Conservation (phyloP, 2,113 vertebrate genomes). For the Cavia porcellus region DNA sequence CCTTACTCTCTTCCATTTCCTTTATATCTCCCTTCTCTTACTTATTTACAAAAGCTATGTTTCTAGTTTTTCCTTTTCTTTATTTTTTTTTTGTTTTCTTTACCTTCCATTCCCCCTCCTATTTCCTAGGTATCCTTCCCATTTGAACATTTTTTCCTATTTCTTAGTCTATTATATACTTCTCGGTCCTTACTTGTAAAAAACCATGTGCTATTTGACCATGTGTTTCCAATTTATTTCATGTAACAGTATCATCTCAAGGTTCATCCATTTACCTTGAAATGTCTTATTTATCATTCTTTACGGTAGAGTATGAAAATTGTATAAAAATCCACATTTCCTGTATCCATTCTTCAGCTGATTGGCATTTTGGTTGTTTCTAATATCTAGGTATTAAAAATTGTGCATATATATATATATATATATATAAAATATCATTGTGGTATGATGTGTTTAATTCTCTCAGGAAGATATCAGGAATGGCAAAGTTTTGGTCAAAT, state of each 20-base stretch:
- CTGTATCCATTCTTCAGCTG: background rate
- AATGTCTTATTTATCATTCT: background rate
- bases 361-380: background rate
- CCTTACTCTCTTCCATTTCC: too few relatives aligned
- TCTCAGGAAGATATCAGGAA: background rate
- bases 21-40: background rate
- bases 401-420: background rate
- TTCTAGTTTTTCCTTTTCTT: background rate
- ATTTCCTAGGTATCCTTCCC: background rate
- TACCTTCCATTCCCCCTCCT: background rate
- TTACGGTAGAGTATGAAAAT: background rate
- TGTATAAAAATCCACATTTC: background rate
- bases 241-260: background rate
- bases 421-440: background rate
- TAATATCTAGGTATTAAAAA: background rate
- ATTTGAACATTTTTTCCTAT: background rate
- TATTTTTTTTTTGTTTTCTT: background rate
- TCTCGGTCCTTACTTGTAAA: background rate
- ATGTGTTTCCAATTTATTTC: background rate
- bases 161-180: background rate
- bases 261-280: background rate
- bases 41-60: background rate
- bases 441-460: background rate
- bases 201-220: background rate
- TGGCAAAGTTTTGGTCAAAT: background rate